Base-by-base conservation (phyloP, 2,113 vertebrate genomes). In the Solea senegalensis region DNA sequence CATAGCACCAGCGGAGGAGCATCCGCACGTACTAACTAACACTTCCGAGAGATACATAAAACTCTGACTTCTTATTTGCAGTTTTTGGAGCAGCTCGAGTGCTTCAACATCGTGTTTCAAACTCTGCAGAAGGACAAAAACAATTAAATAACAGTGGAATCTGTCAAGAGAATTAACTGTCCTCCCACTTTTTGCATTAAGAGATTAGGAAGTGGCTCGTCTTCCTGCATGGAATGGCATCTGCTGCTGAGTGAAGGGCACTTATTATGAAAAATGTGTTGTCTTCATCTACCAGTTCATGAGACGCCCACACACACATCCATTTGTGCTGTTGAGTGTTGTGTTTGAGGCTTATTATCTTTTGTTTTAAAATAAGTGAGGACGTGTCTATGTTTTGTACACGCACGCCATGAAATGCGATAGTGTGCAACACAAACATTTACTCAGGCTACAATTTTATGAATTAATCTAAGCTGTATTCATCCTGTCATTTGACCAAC, bases 131-230 rank as follows among this genome's bases (percentile, higher is more conserved):
- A 82, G 74, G 83, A 77, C 73, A 74, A 76, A 69, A 73, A 62
- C 69, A 67, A 85, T 75, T 65, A 46, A 76, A 85, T 71, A 62
- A 69, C 40, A 46, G 40, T 11, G 14, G 53, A 82, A 78, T 60
- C 34, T 78, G 61, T 76, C 76, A 82, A 51, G 71, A 69, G 60
- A 56, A 67, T 81, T 74, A 62, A 78, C 56, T 64, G 65, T 71
- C 53, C 26, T 49, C 50, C 48, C 57, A 51, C 62, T 60, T 69
- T 84, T 71, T 81, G 64, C 72, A 84, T 79, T 70, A 82, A 60
- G 72, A 73, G 75, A 87, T 89, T 78, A 85, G 68, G 61, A 81
- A 51, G 51, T 65, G 52, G 53, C 68, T 81, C 77, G 76, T 82
- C 68, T 65, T 59, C 85, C 77, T 73, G 21, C 65, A 65, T 41